Base-by-base conservation (phyloP, 2,888 invertebrate species). In the Platypus cylindrus region DNA sequence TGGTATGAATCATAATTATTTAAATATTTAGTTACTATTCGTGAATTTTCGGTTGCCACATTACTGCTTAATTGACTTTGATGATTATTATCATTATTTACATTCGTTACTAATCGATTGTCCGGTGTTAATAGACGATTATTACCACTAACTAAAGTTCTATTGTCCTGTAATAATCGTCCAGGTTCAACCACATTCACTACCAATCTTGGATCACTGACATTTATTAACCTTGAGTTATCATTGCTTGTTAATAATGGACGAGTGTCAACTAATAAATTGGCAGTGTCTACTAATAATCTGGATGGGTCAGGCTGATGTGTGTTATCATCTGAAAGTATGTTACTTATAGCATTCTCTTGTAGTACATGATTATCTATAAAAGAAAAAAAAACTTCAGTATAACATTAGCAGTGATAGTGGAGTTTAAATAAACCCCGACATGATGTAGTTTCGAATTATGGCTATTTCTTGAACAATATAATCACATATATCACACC, bases 1-100 rank as follows among this genome's bases (percentile, higher is more conserved):
- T 60, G 59, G 53, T 62, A 63, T 18, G 62, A 59, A 52, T 62
- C 62, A 47, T 62, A 62, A 41, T 55, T 60, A 5, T 57, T 46
- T 36, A 63, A 49, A 54, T 62, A 63, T 39, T 62, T 63, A n/a
- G 59, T 50, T 42, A 63, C 46, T 38, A 62, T 48, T 37, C 60
- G 51, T 13, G 58, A 50, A n/a, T n/a, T n/a, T n/a, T n/a, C n/a
- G n/a, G n/a, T n/a, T n/a, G n/a, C n/a, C n/a, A n/a, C n/a, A n/a
- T n/a, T n/a, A n/a, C n/a, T n/a, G n/a, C n/a, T n/a, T n/a, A n/a
- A n/a, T n/a, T n/a, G n/a, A n/a, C n/a, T n/a, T n/a, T n/a, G n/a
- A n/a, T n/a, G n/a, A n/a, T n/a, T n/a, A n/a, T n/a, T n/a, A 32
- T 52, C 52, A 24, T 45, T 36, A 39, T 41, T 46, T 32, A 56